Base-by-base conservation (phyloP, 92 coral and sea anemone genomes). In the Desmophyllum pertusum region DNA sequence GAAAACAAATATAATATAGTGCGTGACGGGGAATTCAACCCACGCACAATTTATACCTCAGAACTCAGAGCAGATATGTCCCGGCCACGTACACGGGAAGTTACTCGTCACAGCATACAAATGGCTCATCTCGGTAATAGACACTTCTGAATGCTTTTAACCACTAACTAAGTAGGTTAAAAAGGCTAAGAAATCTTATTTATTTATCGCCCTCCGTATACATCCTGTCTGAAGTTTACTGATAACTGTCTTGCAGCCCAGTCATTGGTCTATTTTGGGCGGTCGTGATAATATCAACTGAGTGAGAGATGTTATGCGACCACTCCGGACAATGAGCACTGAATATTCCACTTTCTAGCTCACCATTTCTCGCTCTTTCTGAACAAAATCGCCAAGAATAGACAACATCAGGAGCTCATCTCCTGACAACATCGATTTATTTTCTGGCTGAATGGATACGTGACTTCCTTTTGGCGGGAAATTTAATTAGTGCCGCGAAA, bases 21-120 rank as follows among this genome's bases (percentile, higher is more conserved):
- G n/a, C n/a, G n/a, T n/a, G n/a, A n/a, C n/a, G n/a, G n/a, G n/a
- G n/a, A n/a, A n/a, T n/a, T n/a, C n/a, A n/a, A n/a, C n/a, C n/a
- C n/a, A n/a, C n/a, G n/a, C n/a, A n/a, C n/a, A n/a, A n/a, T n/a
- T n/a, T n/a, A n/a, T n/a, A n/a, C n/a, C n/a, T n/a, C n/a, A n/a
- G n/a, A n/a, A n/a, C n/a, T n/a, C n/a, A n/a, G n/a, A n/a, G n/a
- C n/a, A n/a, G n/a, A n/a, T n/a, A n/a, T n/a, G n/a, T 25, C 29
- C 64, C 64, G 64, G 33, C 64, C 64, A 57, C n/a, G n/a, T n/a
- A n/a, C 64, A 57, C 33, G 64, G 33, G 64, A 57, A 57, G 23
- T n/a, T 6, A 25, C 64, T 10, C 3, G 64, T 57, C 64, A 25
- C 64, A 57, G n/a, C 31, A 14, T 57, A 27, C 33, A n/a, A 57